Base-by-base conservation (phyloP, 1,140 invertebrate genomes). In the Lepidurus apus region DNA sequence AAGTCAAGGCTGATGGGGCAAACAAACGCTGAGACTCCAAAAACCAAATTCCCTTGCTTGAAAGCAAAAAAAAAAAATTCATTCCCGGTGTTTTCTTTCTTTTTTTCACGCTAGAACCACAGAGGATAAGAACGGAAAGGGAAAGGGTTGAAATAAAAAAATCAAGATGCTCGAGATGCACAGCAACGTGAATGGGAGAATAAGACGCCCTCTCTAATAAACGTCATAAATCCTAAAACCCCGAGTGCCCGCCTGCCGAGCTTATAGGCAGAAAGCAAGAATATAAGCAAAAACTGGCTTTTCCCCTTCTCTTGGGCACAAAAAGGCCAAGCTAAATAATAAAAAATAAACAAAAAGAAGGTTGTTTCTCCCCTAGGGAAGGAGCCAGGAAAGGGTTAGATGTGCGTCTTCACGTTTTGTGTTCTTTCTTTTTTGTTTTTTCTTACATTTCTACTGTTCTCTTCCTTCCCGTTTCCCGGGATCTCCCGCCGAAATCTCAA, bases 101-200 rank as follows among this genome's bases (percentile, higher is more conserved):
- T 65, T n/a, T 65, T 65, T 65, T 65, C 21, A n/a, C 53, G 6
- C 53, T 21, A 21, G 17, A 34, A 34, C 34, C 34, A 1, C 17
- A 65, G 13, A 7, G 53, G 21, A 65, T 9, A 65, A 65, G n/a
- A 65, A 21, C 21, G 53, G 17, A 17, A n/a, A 34, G 53, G 53
- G 21, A 47, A 65, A 65, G 53, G 53, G 53, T 65, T 65, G 53
- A 65, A 65, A 65, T 65, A 65, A 65, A 65, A 47, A 65, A 65
- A 65, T 65, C 53, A 65, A 65, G 53, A 65, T 65, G 53, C 21
- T 17, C 9, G 53, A 65, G 53, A 65, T 65, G 53, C 53, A 65
- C 53, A 65, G 17, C 21, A 65, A 65, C 53, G 53, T 65, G 53
- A 65, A 65, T 17, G n/a, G 53, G 21, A 65, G 53, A 65, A 65